Base-by-base conservation (phyloP, 2,113 vertebrate genomes). In the Protomyctophum bolini region DNA sequence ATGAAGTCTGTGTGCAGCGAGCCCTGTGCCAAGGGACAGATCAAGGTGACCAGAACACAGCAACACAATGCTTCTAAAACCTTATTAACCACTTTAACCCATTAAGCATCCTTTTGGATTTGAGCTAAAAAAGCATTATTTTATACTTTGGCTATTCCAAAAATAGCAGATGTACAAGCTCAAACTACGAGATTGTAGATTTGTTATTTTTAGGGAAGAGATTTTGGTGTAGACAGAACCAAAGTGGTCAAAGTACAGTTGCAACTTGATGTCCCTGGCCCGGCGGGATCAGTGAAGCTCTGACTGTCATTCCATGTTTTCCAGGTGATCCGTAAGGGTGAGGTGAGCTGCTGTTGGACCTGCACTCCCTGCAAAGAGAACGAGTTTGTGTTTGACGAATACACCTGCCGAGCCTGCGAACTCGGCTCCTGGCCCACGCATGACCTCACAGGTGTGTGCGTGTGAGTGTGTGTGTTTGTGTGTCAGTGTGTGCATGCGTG, bases 341-440 rank as follows among this genome's bases (percentile, higher is more conserved):
- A 99, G 88, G 98, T 98, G 75, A 99, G 98, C 84, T 99, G 98
- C 67, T 99, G 97, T 21, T 99, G 98, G 98, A 99, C 97, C 2
- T 99, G 98, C 71, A 99, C 97, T 0, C 96, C 94, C 8, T 99
- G 98, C 60, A 99, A 99, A 78, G 98, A 99, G 29, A 99, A 99
- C 0, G 98, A 99, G 77, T 97, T 95, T 61, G 95, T 98, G 33
- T 98, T 91, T 72, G 97, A 99, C 46, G 97, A 99, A 81, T 98
- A 98, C 67, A 99, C 97, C 0, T 99, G 98, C 89, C 95, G 94
- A 67, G 96, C 97, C 0, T 99, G 98, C 77, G 94, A 95, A 10
- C 93, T 98, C 0, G 98, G 98, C 51, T 97, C 96, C 68, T 99
- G 98, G 98, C 97, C 98, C 48, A 99, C 90, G 0, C 73, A 95